phyloP scores from a whole-genome alignment of 2,888 invertebrate species.

The Callimorpha dominula region DNA sequence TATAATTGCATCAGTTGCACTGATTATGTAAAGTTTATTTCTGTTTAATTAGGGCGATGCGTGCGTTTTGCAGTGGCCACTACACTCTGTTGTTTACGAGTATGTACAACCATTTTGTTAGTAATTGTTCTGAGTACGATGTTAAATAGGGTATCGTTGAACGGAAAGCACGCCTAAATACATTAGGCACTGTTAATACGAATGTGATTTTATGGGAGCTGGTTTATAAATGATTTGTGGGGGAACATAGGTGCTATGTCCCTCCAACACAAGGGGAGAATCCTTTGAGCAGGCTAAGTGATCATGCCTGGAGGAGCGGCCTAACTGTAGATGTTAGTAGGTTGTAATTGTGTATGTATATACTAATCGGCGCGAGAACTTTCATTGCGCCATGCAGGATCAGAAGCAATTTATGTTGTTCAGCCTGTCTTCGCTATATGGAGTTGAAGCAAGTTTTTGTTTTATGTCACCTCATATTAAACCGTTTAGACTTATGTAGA shows the following conservation, averaged over 20 bases:
- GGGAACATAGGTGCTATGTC: not conserved
- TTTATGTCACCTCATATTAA: too few species aligned
- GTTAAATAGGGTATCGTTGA: not conserved
- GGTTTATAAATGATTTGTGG: not conserved
- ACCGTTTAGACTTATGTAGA: too few species aligned
- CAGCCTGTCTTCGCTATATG: too few species aligned
- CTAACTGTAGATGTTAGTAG: too few species aligned
- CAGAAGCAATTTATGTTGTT: too few species aligned
- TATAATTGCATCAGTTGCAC: conserved; percentile 16
- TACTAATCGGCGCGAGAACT: too few species aligned
- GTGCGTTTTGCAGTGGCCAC: conserved; percentile 14
- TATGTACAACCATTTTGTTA: not conserved
- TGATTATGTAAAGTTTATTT: conserved; percentile 31
- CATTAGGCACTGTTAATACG: not conserved
- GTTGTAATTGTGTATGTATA: too few species aligned
- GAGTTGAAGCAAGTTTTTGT: too few species aligned
- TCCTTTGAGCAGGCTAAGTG: not conserved
- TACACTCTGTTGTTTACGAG: conserved; percentile 5
- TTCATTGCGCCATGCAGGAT: too few species aligned
- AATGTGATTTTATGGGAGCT: not conserved
- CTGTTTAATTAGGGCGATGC: conserved; percentile 20
- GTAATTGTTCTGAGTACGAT: conserved; percentile 4
- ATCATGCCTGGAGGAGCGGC: too few species aligned
- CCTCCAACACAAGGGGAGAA: not conserved
- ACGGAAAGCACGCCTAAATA: not conserved